phyloP scores from a whole-genome alignment of 2,113 vertebrate species.

The Chrysochloris asiatica region DNA sequence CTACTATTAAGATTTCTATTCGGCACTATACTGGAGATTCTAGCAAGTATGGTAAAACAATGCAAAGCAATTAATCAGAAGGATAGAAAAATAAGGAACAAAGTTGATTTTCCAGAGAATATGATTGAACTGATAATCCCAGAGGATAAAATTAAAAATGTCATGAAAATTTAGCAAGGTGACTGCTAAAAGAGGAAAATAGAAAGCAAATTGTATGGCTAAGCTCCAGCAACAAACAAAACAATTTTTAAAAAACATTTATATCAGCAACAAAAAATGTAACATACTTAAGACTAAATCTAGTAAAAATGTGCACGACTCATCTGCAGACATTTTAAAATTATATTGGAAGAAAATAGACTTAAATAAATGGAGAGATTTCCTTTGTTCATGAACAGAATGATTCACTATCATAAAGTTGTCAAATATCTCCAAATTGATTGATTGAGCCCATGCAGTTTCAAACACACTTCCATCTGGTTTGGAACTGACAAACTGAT shows the following conservation, averaged over 20 bases:
- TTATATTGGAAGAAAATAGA: not conserved
- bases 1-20: not conserved
- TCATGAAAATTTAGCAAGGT: not conserved
- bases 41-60: not conserved
- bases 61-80: slow-evolving; percentile 29
- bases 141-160: not conserved
- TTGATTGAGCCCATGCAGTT: not conserved
- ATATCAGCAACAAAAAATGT: slow-evolving; percentile 24
- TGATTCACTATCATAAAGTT: not conserved
- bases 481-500: not conserved
- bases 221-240: slow-evolving; percentile 19
- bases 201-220: not conserved
- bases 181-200: not conserved
- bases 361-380: not conserved
- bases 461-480: not conserved
- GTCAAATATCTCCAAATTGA: not conserved
- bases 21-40: not conserved
- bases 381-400: not conserved
- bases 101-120: not conserved
- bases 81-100: not conserved
- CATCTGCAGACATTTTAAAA: not conserved
- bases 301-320: slow-evolving; percentile 9
- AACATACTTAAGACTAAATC: not conserved
- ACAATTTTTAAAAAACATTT: slow-evolving; percentile 12
- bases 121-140: not conserved